Base-by-base conservation (phyloP, 2,113 vertebrate species). In the Cynopterus brachyotis region DNA sequence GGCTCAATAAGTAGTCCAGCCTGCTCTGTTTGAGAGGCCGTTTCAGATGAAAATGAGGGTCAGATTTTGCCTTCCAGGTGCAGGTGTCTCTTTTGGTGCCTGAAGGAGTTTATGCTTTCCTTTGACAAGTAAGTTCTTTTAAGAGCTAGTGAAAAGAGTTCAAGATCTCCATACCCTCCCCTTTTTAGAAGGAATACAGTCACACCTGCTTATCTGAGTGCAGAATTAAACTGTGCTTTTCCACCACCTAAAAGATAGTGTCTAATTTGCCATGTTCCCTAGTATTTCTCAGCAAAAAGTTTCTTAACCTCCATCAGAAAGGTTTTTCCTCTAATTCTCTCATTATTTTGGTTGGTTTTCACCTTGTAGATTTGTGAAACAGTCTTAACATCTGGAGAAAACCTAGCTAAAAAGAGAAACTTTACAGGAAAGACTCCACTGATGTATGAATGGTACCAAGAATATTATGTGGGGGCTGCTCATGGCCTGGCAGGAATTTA, bases 381-480 rank as follows among this genome's bases (percentile, higher is more conserved):
- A 1, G 96, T 99, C 78, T 82, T 99, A 94, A 98, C 92, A 35
- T 99, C 99, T 4, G 99, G 99, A n/a, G 99, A 99, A 92, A 98
- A 81, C 40, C 97, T 99, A 89, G 98, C 99, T 97, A 99, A 98
- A 96, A 99, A 98, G 93, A 99, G 98, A 97, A 98, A 99, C 75
- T 98, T 99, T 57, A 98, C 98, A 91, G 98, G 98, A 6, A 99
- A 99, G 94, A 99, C 98, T 84, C 99, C 99, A 0, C 98, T 99
- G 95, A 99, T 99, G 99, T 99, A 99, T 26, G 99, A 99, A 96
- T 99, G 99, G 99, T 99, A 99, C 98, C 99, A 99, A 97, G 99
- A 99, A 95, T 99, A 99, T 97, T 99, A 99, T 0, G 98, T 99
- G 0, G 99, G 99, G 5, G 99, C 99, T 0, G 99, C 99, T 50